Evolutionary conservation across 1,140 invertebrate genomes (phyloP).

Genomic region (Ceratina calcarata): DNA sequence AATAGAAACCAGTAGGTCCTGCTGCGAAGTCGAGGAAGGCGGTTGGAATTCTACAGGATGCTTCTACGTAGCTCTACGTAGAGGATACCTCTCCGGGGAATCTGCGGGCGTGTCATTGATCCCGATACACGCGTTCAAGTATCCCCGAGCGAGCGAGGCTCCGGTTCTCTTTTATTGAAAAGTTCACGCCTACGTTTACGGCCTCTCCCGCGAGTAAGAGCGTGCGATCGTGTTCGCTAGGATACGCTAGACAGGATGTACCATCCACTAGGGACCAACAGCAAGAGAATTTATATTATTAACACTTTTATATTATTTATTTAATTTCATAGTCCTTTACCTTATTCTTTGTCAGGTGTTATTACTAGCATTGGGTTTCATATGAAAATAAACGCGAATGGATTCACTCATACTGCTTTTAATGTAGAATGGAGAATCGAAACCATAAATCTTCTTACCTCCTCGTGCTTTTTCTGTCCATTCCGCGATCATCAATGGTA

Average conservation of each 20-base stretch:
- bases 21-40: conserved; percentile 72
- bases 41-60: conserved; percentile 74
- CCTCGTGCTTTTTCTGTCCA: too few species aligned
- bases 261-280: background rate
- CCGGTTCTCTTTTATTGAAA: conserved; percentile 55
- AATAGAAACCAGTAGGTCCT: conserved; percentile 78
- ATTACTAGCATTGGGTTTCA: too few species aligned
- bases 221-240: conserved; percentile 28
- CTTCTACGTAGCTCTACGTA: conserved; percentile 65
- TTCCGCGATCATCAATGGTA: background rate
- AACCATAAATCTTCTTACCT: too few species aligned
- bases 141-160: conserved; percentile 35
- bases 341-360: too few species aligned
- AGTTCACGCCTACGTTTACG: conserved; percentile 65
- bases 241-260: background rate
- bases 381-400: too few species aligned
- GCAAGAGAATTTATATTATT: too few species aligned
- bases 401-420: too few species aligned
- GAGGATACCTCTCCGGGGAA: conserved; percentile 64
- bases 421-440: too few species aligned
- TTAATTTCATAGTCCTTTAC: too few species aligned
- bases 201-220: background rate
- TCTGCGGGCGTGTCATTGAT: conserved; percentile 74
- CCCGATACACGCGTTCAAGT: conserved; percentile 67
- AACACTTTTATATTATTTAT: too few species aligned